Percentiles rank a stretch among this genome's conserved stretches.
These are phyloP conservation scores for Rhabdornis inornatus DNA, from an alignment of 2,113 vertebrate species.

Conservation along the genomic window DNA sequence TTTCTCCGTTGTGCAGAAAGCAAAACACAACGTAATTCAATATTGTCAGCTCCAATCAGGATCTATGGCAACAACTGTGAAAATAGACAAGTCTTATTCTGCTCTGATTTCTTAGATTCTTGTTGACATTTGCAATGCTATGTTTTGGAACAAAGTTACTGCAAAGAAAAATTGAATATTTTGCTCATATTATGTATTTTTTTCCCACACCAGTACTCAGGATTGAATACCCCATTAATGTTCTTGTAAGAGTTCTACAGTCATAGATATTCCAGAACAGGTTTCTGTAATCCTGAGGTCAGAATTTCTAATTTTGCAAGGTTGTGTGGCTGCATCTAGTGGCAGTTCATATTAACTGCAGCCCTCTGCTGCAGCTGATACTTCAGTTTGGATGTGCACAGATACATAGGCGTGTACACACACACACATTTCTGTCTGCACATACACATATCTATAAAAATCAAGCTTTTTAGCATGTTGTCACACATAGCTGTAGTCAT, in stretches of 20 bases:
- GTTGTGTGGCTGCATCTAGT: constrained; percentile 64
- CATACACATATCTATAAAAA: not conserved
- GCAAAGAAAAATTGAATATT: not conserved
- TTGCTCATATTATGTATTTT: not conserved
- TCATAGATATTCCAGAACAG: not conserved
- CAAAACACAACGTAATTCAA: not conserved
- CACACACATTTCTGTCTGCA: not conserved
- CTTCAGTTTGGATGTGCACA: not conserved
- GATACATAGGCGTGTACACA: not conserved
- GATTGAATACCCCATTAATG: not conserved
- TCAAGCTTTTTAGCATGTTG: not conserved
- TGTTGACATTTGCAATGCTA: not conserved
- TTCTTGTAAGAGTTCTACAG: not conserved
- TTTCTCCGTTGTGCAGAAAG: not conserved
- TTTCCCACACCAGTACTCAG: not conserved
- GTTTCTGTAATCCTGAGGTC: not conserved
- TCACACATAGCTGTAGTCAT: not conserved
- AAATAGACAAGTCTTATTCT: not conserved
- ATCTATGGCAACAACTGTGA: constrained; percentile 33
- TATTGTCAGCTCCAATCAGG: not conserved
- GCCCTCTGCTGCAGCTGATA: not conserved
- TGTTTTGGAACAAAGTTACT: not conserved
- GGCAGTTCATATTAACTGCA: not conserved
- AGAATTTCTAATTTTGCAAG: not conserved
- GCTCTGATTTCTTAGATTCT: not conserved